These are phyloP conservation scores for Echiichthys vipera DNA, from an alignment of 2,797 vertebrate species.

Conservation along the genomic window DNA sequence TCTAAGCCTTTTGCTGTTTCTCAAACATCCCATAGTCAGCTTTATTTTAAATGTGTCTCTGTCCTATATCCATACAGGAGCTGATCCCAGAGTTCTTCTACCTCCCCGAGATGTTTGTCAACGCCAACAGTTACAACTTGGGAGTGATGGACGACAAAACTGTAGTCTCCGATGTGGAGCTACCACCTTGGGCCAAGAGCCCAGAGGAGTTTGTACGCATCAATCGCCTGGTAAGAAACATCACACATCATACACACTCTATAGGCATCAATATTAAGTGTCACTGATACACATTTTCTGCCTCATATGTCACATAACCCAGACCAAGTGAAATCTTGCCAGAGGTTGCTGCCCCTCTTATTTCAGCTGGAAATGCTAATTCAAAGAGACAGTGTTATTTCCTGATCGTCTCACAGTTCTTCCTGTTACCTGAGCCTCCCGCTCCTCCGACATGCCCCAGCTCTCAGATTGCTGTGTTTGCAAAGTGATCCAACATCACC, in stretches of 20 bases:
- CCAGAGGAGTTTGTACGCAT: slow-evolving; percentile 97
- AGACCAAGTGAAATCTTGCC: slow-evolving; percentile 21
- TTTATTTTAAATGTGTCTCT: slow-evolving; percentile 39
- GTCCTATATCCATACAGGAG: slow-evolving; percentile 85
- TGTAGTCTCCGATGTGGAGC: slow-evolving; percentile 95
- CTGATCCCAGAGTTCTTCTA: slow-evolving; percentile 99
- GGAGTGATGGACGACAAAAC: slow-evolving; percentile 98
- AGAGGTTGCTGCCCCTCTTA: slow-evolving; percentile 16
- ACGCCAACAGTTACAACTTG: slow-evolving; percentile 95
- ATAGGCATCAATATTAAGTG: background rate
- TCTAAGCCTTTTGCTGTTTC: background rate
- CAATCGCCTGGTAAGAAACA: slow-evolving; percentile 92
- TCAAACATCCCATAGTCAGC: slow-evolving; percentile 1
- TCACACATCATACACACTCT: background rate
- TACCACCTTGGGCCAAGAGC: slow-evolving; percentile 98
- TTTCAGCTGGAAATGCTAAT: slow-evolving; percentile 67
- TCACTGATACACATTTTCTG: background rate
- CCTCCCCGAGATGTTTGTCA: slow-evolving; percentile 99
- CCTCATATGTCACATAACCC: slow-evolving; percentile 8
- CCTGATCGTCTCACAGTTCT: slow-evolving; percentile 70
- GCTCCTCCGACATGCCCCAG: slow-evolving; percentile 50
- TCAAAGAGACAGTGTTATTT: slow-evolving; percentile 80
- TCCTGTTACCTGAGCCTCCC: slow-evolving; percentile 76
- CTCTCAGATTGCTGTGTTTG: slow-evolving; percentile 57
- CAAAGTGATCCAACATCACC: slow-evolving; percentile 64